A percentile compares a stretch with the other conserved stretches of the same genome.
Conservation (phyloP, 2,113 vertebrate genomes). For the Silurus meridionalis region DNA sequence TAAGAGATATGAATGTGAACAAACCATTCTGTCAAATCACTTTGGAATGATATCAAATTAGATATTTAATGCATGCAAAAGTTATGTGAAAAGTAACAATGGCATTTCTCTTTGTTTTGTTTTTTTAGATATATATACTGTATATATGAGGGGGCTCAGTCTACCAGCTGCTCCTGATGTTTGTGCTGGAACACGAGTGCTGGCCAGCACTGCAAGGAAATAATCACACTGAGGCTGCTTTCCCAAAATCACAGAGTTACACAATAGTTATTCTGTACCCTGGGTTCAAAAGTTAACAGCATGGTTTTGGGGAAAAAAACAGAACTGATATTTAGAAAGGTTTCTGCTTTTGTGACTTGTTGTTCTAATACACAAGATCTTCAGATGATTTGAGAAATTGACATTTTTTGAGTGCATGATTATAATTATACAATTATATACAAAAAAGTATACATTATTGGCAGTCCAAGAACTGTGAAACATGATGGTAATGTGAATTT, state of each 20-base stretch:
- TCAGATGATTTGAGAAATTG: background rate
- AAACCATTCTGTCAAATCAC: background rate
- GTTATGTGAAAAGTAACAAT: background rate
- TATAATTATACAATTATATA: background rate
- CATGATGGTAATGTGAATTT: background rate
- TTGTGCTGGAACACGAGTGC: conserved; percentile 20
- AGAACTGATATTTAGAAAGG: background rate
- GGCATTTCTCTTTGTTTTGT: background rate
- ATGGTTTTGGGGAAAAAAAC: background rate
- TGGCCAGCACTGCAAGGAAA: conserved; percentile 18
- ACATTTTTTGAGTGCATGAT: background rate
- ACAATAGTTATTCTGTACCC: conserved; percentile 3
- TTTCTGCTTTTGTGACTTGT: background rate
- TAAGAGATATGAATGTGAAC: background rate
- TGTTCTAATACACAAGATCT: background rate
- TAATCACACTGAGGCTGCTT: conserved; percentile 19
- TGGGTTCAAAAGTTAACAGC: conserved; percentile 11
- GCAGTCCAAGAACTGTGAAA: background rate
- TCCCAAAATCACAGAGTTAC: conserved; percentile 11
- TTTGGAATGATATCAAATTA: background rate
- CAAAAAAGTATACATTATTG: background rate
- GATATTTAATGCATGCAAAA: background rate
- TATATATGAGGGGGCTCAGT: background rate
- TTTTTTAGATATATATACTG: background rate
- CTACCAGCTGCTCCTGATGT: conserved; percentile 28